Conservation (phyloP, 2,888 invertebrate species). For the Apamea sordens region DNA sequence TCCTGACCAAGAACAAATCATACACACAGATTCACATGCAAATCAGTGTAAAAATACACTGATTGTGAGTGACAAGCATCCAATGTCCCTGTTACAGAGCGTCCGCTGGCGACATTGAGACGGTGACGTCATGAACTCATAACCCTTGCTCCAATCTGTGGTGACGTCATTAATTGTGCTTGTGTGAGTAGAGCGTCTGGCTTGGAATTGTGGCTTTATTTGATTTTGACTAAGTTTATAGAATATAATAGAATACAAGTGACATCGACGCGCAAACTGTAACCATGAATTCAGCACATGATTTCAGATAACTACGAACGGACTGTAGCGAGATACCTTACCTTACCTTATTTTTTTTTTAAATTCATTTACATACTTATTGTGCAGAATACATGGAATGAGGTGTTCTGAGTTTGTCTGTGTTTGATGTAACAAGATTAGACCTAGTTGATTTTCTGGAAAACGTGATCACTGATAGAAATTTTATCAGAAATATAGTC, state of each 20-base stretch:
- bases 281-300: too few relatives aligned
- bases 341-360: too few relatives aligned
- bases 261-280: too few relatives aligned
- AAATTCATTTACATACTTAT: too few relatives aligned
- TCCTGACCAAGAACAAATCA: constrained; percentile 3
- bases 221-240: background rate
- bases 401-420: too few relatives aligned
- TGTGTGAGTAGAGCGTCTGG: constrained; percentile 24
- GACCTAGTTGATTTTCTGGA: too few relatives aligned
- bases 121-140: constrained; percentile 51
- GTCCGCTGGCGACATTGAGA: constrained; percentile 58
- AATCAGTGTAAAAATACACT: constrained; percentile 53
- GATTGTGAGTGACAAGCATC: constrained; percentile 58
- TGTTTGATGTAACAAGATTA: too few relatives aligned
- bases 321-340: too few relatives aligned
- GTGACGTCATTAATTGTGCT: constrained; percentile 44
- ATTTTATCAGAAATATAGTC: too few relatives aligned
- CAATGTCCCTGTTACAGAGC: constrained; percentile 46
- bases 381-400: too few relatives aligned
- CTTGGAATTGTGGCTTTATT: background rate
- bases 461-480: too few relatives aligned
- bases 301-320: too few relatives aligned
- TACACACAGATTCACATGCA: constrained; percentile 42
- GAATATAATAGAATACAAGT: background rate
- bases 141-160: constrained; percentile 23